phyloP scores from a whole-genome alignment of 1,140 invertebrate species.

The Wasmannia auropunctata region DNA sequence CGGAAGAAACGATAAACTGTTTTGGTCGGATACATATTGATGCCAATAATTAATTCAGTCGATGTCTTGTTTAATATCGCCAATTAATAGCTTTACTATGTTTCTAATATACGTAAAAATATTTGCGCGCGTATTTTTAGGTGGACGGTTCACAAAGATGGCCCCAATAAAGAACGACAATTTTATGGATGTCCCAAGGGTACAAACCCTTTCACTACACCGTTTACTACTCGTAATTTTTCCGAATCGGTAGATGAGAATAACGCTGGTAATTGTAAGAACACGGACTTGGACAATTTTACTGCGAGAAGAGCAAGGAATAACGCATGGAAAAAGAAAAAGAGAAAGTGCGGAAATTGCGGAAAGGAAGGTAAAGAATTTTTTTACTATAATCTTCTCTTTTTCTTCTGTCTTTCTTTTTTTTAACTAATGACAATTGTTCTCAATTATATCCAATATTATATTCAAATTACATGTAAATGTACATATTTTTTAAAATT shows the following conservation, averaged over 20 bases:
- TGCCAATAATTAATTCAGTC: background rate
- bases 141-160: too few species aligned
- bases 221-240: slow-evolving; percentile 93
- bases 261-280: slow-evolving; percentile 46
- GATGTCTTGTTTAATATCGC: too few species aligned
- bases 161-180: too few species aligned
- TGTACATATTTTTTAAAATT: background rate
- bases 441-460: background rate
- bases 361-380: slow-evolving; percentile 86
- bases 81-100: too few species aligned
- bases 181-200: slow-evolving; percentile 89
- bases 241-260: slow-evolving; percentile 94
- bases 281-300: background rate
- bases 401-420: background rate
- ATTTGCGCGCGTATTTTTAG: too few species aligned
- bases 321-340: background rate
- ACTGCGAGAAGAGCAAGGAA: slow-evolving; percentile 23
- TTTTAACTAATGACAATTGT: background rate
- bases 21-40: background rate
- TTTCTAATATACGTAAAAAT: too few species aligned
- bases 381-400: background rate
- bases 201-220: too few species aligned
- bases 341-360: slow-evolving; percentile 90
- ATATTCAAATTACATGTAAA: background rate
- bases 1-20: background rate